These are phyloP conservation scores for Agrochola lychnidis DNA, from an alignment of 2,888 invertebrate genomes.

Conservation along the genomic window DNA sequence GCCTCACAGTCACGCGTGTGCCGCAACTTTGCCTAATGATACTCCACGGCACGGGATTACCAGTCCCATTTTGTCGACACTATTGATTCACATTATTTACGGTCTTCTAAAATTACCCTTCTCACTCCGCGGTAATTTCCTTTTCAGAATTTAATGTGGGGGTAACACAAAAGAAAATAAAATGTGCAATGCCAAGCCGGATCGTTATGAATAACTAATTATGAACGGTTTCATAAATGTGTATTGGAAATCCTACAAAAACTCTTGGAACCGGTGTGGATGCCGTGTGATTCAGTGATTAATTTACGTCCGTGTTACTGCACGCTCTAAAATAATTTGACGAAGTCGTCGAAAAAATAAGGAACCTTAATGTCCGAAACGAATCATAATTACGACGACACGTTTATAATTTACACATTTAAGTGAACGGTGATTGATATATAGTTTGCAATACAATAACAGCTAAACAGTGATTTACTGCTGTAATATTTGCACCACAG, in stretches of 20 bases:
- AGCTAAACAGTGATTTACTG: constrained; percentile 84
- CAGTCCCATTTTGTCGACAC: constrained; percentile 41
- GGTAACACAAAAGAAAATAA: constrained; percentile 46
- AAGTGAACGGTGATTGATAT: constrained; percentile 75
- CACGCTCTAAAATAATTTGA: constrained; percentile 63
- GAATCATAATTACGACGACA: constrained; percentile 67
- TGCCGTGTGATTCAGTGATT: constrained; percentile 66
- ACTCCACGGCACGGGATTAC: constrained; percentile 40
- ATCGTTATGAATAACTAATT: constrained; percentile 55
- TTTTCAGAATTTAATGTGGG: constrained; percentile 19
- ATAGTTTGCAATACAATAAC: constrained; percentile 72
- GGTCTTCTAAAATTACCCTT: constrained; percentile 30
- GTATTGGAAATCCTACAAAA: constrained; percentile 65
- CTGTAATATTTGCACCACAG: constrained; percentile 78
- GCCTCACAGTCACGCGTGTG: constrained; percentile 45
- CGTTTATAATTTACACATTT: constrained; percentile 70
- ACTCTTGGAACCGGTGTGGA: constrained; percentile 57
- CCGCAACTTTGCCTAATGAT: constrained; percentile 65
- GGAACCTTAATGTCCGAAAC: constrained; percentile 61
- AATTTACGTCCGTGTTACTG: constrained; percentile 66
- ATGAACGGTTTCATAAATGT: constrained; percentile 62
- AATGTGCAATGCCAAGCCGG: constrained; percentile 26
- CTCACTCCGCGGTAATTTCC: constrained; percentile 15
- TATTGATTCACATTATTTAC: constrained; percentile 43
- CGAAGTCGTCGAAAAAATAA: constrained; percentile 63